Evolutionary conservation across 2,888 invertebrate genomes (phyloP).

Genomic region (Eilema sororculum): DNA sequence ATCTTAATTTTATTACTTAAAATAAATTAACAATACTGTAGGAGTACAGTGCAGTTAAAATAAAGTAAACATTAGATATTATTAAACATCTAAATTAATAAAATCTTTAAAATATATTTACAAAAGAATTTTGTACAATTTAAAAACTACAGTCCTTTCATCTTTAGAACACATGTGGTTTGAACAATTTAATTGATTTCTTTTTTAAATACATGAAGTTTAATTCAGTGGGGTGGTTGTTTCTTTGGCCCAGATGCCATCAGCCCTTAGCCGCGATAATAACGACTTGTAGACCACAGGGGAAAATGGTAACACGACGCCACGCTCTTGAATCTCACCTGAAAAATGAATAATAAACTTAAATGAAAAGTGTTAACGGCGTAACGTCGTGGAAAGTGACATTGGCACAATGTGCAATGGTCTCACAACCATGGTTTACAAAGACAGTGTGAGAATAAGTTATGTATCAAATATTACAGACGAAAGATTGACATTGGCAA

Average conservation of each 20-base stretch:
- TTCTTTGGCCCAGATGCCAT: constrained; percentile 90
- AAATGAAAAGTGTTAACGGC: no score
- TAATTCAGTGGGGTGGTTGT: constrained; percentile 74
- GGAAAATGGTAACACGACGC: constrained; percentile 96
- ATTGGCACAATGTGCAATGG: no score
- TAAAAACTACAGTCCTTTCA: neutral
- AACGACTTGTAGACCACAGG: constrained; percentile 97
- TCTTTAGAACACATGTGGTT: neutral
- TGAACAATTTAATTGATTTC: neutral
- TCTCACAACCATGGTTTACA: no score
- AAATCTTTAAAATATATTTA: constrained; percentile 26
- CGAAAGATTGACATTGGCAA: no score
- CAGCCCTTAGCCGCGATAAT: constrained; percentile 93
- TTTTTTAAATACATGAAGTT: constrained; percentile 30
- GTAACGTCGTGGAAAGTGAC: no score
- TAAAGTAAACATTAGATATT: neutral
- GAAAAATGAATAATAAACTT: constrained; percentile 42
- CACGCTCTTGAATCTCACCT: constrained; percentile 98
- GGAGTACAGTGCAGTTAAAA: constrained; percentile 13
- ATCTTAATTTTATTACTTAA: neutral
- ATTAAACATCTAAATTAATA: neutral
- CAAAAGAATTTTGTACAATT: constrained; percentile 17
- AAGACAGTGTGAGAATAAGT: no score
- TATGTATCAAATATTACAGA: no score
- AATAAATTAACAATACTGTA: constrained; percentile 26